Evolutionary conservation across 1,140 invertebrate genomes (phyloP).

Genomic region (Lineus longissimus): DNA sequence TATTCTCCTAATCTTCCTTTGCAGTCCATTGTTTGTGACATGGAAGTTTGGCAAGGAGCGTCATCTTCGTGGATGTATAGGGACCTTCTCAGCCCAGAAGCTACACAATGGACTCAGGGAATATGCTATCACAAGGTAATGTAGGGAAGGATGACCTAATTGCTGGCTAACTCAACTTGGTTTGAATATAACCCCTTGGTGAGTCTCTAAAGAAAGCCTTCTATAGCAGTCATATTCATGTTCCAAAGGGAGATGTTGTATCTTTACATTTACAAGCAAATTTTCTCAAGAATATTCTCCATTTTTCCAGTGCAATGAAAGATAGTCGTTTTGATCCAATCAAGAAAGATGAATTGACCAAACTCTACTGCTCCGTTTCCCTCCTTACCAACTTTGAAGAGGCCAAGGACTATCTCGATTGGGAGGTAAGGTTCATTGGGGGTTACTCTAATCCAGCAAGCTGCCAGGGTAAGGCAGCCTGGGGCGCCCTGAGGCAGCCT

Average conservation of each 20-base stretch:
- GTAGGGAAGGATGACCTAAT: neutral
- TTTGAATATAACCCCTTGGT: neutral
- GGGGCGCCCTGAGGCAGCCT: no score
- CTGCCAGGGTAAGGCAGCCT: no score
- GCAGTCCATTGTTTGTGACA: constrained; percentile 95
- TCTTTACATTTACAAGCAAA: no score
- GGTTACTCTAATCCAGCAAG: no score
- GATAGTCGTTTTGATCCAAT: constrained; percentile 97
- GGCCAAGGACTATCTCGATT: constrained; percentile 89
- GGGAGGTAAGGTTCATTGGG: constrained; percentile 75
- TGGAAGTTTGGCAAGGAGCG: constrained; percentile 95
- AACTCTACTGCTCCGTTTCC: constrained; percentile 91
- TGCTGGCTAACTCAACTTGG: neutral
- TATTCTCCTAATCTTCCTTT: no score
- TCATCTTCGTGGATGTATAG: constrained; percentile 57
- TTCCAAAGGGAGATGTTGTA: no score
- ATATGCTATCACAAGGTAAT: constrained; percentile 86
- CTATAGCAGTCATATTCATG: no score
- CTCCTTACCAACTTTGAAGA: constrained; percentile 95
- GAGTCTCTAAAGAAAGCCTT: no score
- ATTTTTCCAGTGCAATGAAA: constrained; percentile 80
- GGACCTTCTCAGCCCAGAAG: constrained; percentile 72
- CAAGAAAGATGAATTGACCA: constrained; percentile 84
- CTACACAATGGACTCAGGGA: constrained; percentile 88
- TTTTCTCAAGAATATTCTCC: no score